A percentile compares a stretch with the other conserved stretches of the same genome.
phyloP scores from a whole-genome alignment of 2,888 invertebrate species.

The Caradrina kadenii region DNA sequence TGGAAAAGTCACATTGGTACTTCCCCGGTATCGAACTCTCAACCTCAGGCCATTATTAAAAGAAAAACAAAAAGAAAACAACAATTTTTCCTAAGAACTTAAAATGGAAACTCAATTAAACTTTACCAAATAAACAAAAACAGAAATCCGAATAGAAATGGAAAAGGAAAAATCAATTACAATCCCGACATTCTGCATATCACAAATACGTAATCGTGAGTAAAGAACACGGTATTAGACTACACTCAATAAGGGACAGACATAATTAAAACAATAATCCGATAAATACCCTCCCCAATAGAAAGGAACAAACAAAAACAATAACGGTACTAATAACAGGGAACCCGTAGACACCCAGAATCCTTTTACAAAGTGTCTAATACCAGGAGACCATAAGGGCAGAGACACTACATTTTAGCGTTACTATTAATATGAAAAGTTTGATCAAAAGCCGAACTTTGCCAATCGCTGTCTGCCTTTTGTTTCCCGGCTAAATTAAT shows the following conservation, averaged over 20 bases:
- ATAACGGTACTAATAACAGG: neutral
- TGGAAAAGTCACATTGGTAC: no score
- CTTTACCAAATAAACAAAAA: no score
- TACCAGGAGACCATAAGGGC: constrained; percentile 45
- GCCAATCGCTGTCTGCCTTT: constrained; percentile 78
- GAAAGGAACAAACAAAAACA: constrained; percentile 15
- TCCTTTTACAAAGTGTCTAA: constrained; percentile 52
- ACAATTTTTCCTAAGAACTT: no score
- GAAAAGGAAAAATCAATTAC: no score
- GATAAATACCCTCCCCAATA: neutral
- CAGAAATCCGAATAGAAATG: no score
- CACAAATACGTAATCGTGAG: no score
- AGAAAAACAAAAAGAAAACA: no score
- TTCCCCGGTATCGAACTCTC: no score
- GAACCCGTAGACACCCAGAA: constrained; percentile 15
- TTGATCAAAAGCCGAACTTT: constrained; percentile 78
- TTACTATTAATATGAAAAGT: constrained; percentile 81
- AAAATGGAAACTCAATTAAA: no score
- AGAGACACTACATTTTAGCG: constrained; percentile 59
- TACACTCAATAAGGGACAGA: neutral
- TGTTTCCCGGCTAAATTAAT: constrained; percentile 74
- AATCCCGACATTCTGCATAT: no score
- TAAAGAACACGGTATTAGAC: neutral
- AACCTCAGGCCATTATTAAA: no score
- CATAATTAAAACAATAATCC: neutral